phyloP scores from a whole-genome alignment of 1,140 invertebrate species.

The Zaprionus camerounensis region DNA sequence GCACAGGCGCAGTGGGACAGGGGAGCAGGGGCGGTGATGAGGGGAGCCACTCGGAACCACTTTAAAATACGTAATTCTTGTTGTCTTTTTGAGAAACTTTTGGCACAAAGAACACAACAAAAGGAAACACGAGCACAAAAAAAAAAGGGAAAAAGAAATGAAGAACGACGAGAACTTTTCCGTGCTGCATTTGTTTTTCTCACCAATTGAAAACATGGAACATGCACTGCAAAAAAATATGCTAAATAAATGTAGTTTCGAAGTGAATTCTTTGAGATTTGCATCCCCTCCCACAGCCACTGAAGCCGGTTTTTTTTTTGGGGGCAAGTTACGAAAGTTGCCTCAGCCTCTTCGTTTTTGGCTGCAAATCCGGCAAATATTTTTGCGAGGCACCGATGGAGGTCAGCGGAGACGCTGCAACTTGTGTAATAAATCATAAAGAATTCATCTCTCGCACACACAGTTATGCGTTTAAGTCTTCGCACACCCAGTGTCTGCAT shows the following conservation, averaged over 20 bases:
- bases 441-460: constrained; percentile 1
- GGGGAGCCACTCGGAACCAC: background rate
- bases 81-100: constrained; percentile 13
- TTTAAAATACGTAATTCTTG: constrained; percentile 37
- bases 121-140: constrained; percentile 6
- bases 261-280: background rate
- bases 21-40: too few species aligned
- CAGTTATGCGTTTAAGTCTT: background rate
- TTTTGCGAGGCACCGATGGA: background rate
- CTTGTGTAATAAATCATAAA: constrained; percentile 13
- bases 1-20: constrained; percentile 33
- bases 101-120: constrained; percentile 12
- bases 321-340: background rate
- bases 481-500: background rate
- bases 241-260: background rate
- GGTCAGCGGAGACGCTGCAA: background rate
- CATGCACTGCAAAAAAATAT: constrained; percentile 7
- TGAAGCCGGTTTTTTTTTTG: background rate
- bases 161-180: background rate
- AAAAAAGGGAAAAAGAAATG: background rate
- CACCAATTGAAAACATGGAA: background rate
- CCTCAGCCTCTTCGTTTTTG: background rate
- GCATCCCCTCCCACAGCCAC: too few species aligned
- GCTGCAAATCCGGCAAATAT: constrained; percentile 2
- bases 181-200: background rate